Conservation (phyloP, 2,888 invertebrate genomes). For the Syrista parreyssii region DNA sequence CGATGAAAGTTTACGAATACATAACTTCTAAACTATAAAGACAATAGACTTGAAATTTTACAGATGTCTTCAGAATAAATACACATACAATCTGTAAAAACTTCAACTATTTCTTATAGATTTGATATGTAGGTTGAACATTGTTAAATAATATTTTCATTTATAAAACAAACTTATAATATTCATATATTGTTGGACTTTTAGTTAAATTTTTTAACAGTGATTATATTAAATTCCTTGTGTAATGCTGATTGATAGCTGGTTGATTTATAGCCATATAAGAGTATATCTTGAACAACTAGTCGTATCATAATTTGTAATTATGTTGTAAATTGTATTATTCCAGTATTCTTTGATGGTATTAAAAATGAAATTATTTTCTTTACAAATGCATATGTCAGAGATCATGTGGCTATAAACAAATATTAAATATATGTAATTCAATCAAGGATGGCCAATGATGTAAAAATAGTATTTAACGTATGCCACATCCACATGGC, state of each 20-base stretch:
- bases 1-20: too few relatives aligned
- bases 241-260: background rate
- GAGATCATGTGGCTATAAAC: background rate
- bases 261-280: background rate
- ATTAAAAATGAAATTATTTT: background rate
- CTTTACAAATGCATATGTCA: background rate
- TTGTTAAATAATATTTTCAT: background rate
- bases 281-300: background rate
- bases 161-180: background rate
- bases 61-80: background rate
- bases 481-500: conserved; percentile 10
- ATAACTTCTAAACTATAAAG: too few relatives aligned
- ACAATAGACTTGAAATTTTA: too few relatives aligned
- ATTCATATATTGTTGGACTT: background rate
- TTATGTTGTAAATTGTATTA: background rate
- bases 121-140: background rate
- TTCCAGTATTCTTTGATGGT: background rate
- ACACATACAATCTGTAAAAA: background rate
- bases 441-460: background rate
- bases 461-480: conserved; percentile 37
- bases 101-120: background rate
- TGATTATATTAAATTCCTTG: background rate
- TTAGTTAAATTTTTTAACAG: background rate
- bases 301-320: background rate
- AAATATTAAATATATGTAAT: background rate